Evolutionary conservation across 2,888 invertebrate species (phyloP), one percentile per base, ranked within the genome.

Genomic region (Thera britannica): DNA sequence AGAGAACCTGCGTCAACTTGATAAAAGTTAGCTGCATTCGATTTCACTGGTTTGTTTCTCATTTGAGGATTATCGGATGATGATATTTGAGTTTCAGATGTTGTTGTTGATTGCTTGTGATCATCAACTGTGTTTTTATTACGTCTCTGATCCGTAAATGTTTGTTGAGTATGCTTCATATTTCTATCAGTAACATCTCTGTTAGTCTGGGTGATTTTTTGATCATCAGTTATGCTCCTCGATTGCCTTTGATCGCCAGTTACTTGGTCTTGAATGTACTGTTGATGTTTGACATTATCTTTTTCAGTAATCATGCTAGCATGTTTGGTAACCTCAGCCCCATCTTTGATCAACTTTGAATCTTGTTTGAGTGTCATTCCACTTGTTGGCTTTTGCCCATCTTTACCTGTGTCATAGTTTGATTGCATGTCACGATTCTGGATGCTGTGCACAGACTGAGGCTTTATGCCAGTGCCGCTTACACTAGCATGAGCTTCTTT

Each of bases 381-480:
- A 80, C 86, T 93, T 11, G 82, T 84, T 38, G 94, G 93, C 72
- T 87, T 90, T 68, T 84, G 77, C 59, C 95, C 95, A 67, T 94
- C 94, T 79, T 94, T 93, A 2, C 94, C 94, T 5, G 94, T 92
- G 74, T 95, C 95, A 78, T 93, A 95, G 54, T 91, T 93, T 4
- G 94, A 92, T 75, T 94, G 90, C 83, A 92, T 93, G 61, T 95
- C 94, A 72, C 91, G 93, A 67, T 92, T 92, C 79, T 94, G 90
- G 74, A 93, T 89, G 70, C 93, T 92, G 71, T 94, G 92, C 61
- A 94, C 94, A 58, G 94, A 87, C 84, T 95, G 93, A 9, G 95
- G 94, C 57, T 90, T 90, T n/a, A 95, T 94, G 71, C 92, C 93
- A 5, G 95, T 95, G 23, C 95, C 95, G 73, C 91, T 93, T 49